Evolutionary conservation across 2,888 invertebrate genomes (phyloP).

Genomic region (Ligdia adustata): DNA sequence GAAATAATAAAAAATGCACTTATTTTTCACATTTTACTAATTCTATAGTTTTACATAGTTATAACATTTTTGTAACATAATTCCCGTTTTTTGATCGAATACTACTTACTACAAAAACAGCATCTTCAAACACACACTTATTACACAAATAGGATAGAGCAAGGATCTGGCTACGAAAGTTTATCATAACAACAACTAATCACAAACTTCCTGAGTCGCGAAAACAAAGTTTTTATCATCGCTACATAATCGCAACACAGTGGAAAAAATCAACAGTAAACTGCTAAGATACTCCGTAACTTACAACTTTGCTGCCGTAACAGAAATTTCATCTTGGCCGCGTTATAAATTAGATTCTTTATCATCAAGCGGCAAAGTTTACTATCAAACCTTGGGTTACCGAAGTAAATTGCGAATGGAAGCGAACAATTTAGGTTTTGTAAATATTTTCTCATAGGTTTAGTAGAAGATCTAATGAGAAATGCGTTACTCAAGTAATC

Average conservation of each 20-base stretch:
- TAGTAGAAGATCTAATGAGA: no score
- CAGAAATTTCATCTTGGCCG: slow-evolving; percentile 48
- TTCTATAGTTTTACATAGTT: no score
- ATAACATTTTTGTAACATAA: no score
- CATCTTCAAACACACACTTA: not conserved
- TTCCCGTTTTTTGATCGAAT: no score
- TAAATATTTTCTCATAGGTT: no score
- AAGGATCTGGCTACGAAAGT: slow-evolving; percentile 7
- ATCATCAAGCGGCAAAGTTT: slow-evolving; percentile 63
- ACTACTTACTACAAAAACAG: not conserved
- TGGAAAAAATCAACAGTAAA: slow-evolving; percentile 47
- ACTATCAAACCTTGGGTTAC: slow-evolving; percentile 58
- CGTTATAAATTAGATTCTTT: slow-evolving; percentile 70
- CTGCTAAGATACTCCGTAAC: slow-evolving; percentile 44
- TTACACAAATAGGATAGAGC: not conserved
- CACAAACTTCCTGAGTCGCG: slow-evolving; percentile 21
- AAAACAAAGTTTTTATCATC: slow-evolving; percentile 23
- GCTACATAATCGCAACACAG: slow-evolving; percentile 47
- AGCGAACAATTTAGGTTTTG: no score
- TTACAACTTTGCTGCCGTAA: slow-evolving; percentile 45
- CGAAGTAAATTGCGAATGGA: no score
- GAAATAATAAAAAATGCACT: no score
- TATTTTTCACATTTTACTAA: no score
- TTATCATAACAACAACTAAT: slow-evolving; percentile 29
- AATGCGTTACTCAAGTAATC: no score